These are phyloP conservation scores for Aphelinus certus DNA, from an alignment of 1,140 invertebrate genomes.

Conservation along the genomic window DNA sequence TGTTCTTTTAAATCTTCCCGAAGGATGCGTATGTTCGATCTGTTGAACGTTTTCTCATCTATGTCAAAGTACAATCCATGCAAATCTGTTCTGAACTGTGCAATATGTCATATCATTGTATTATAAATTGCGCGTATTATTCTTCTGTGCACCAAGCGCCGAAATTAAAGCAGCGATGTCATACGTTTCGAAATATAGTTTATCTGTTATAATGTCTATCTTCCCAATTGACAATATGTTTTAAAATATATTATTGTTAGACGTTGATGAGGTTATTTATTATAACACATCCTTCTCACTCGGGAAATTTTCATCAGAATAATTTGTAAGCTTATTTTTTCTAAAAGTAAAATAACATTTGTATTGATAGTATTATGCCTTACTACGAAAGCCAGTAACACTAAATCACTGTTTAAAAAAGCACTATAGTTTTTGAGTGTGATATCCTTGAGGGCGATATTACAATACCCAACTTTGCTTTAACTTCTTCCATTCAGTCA, in stretches of 20 bases:
- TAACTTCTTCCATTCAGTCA: no score
- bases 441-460: no score
- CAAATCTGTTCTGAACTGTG: constrained; percentile 21
- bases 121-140: constrained; percentile 13
- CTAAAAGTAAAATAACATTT: no score
- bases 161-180: constrained; percentile 36
- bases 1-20: constrained; percentile 22
- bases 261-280: constrained; percentile 50
- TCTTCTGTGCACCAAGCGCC: constrained; percentile 4
- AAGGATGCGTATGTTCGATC: constrained; percentile 18
- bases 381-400: no score
- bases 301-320: no score
- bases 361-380: no score
- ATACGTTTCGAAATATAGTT: constrained; percentile 60
- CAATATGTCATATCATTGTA: constrained; percentile 35
- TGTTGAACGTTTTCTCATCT: constrained; percentile 24
- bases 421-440: no score
- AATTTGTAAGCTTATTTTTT: no score
- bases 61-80: constrained; percentile 20
- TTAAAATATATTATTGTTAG: constrained; percentile 63
- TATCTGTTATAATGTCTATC: constrained; percentile 62
- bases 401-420: no score
- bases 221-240: constrained; percentile 62
- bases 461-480: no score
- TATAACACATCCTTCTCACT: background rate